These are phyloP conservation scores for Montipora efflorescens DNA, from an alignment of 64 coral and sea anemone genomes.

Conservation along the genomic window DNA sequence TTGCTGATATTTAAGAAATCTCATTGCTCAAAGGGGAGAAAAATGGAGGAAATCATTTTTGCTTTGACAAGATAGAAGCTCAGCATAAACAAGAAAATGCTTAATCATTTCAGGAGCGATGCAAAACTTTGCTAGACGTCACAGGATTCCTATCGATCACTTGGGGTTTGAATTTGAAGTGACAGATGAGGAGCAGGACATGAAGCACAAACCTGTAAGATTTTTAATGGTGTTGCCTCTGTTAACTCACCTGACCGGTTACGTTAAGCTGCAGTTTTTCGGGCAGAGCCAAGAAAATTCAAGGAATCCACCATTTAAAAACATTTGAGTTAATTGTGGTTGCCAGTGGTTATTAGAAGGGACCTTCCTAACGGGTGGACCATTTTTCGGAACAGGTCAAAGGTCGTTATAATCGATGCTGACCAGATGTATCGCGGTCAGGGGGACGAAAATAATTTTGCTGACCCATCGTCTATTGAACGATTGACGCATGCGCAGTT, in stretches of 20 bases:
- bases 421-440: too few relatives aligned
- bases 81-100: not conserved
- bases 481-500: too few relatives aligned
- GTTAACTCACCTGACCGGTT: not conserved
- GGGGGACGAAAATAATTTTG: too few relatives aligned
- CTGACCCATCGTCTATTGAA: too few relatives aligned
- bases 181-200: conserved; percentile 71
- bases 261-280: too few relatives aligned
- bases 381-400: too few relatives aligned
- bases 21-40: not conserved
- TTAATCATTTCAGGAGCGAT: conserved; percentile 76
- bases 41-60: not conserved
- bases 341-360: too few relatives aligned
- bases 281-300: too few relatives aligned
- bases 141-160: conserved; percentile 94
- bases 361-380: too few relatives aligned
- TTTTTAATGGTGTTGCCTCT: too few relatives aligned
- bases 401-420: not conserved
- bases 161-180: conserved; percentile 97
- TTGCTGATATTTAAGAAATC: not conserved
- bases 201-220: conserved; percentile 84
- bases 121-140: conserved; percentile 96
- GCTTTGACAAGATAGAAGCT: not conserved
- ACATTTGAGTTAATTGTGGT: too few relatives aligned
- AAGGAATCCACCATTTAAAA: not conserved